Evolutionary conservation across 2,888 invertebrate genomes (phyloP), one percentile per base, ranked within the genome.

Genomic region (Galerucella pusilla): DNA sequence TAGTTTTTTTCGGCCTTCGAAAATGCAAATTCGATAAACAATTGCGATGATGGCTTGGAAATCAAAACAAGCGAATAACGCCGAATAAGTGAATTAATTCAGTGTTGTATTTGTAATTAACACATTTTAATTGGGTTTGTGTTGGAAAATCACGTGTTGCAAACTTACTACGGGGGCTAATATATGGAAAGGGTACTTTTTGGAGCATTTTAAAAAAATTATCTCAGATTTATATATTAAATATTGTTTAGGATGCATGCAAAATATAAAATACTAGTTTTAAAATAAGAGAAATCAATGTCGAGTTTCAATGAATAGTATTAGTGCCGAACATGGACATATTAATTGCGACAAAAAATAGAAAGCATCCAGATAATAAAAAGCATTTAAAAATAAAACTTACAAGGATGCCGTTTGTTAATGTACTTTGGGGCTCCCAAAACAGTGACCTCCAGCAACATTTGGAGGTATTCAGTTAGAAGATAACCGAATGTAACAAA

Each of bases 1-100:
- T 65, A 65, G 71, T 73, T 78, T 78, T 35, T 35, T 78, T 75
- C 54, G 74, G 74, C 59, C 61, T 61, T 60, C 49, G 42, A 65
- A 73, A 68, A 73, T 45, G 68, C 65, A 59, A 68, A 68, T 64
- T n/a, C 52, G 73, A 73, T 68, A 68, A 73, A 73, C 68, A 64
- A 65, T 64, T 57, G 49, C 64, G 68, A 63, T 68, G 68, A 57
- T 52, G 64, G 66, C 52, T 67, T 67, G 59, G 35, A 73, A 68
- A 73, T 68, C 68, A 73, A 73, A 73, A 73, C 67, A 73, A 73
- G 45, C 64, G 61, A 61, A 61, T 61, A 61, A 35, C 7, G 57
- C 59, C 49, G 73, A 28, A 61, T 68, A 68, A 68, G 54, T 45
- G 61, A 57, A 73, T 68, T 63, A 73, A 68, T 63, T 73, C 66